phyloP scores from a whole-genome alignment of 2,113 vertebrate species.

The Gymnogyps californianus region DNA sequence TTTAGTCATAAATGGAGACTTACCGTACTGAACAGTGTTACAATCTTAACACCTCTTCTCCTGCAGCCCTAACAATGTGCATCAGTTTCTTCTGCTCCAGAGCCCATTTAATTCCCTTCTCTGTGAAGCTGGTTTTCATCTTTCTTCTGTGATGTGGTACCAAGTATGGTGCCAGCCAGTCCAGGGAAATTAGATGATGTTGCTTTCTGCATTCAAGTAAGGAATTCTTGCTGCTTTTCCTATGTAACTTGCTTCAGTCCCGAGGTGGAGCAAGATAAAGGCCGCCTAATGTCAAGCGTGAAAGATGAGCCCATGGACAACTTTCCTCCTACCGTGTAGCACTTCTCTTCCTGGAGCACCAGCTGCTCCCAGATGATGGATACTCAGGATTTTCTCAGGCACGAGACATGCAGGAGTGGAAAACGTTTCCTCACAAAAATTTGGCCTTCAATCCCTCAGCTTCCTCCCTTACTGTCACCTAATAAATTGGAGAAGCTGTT shows the following conservation, averaged over 20 bases:
- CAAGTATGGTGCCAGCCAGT: background rate
- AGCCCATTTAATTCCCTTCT: slow-evolving; percentile 34
- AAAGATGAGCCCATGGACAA: slow-evolving; percentile 9
- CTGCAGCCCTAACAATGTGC: slow-evolving; percentile 43
- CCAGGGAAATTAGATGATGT: slow-evolving; percentile 1
- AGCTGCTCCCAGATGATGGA: slow-evolving; percentile 62
- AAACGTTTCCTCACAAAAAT: slow-evolving; percentile 33
- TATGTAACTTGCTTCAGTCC: background rate
- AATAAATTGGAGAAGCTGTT: slow-evolving; percentile 48
- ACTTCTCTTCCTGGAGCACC: slow-evolving; percentile 56
- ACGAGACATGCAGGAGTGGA: slow-evolving; percentile 62
- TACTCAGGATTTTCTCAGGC: slow-evolving; percentile 79
- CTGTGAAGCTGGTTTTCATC: slow-evolving; percentile 33
- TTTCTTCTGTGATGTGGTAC: slow-evolving; percentile 35
- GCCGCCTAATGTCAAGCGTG: background rate
- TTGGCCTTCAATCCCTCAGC: slow-evolving; percentile 61
- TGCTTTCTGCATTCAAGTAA: slow-evolving; percentile 47
- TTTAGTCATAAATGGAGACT: slow-evolving; percentile 27
- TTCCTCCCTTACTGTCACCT: slow-evolving; percentile 44
- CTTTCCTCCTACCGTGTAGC: slow-evolving; percentile 28
- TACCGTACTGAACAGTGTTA: slow-evolving; percentile 55
- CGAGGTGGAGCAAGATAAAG: background rate
- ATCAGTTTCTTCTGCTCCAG: slow-evolving; percentile 21
- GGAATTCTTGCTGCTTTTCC: slow-evolving; percentile 44
- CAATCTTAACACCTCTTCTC: slow-evolving; percentile 33